Percentiles rank a stretch among this genome's conserved stretches.
These are phyloP conservation scores for Chanos chanos DNA, from an alignment of 2,797 vertebrate genomes.

Conservation along the genomic window DNA sequence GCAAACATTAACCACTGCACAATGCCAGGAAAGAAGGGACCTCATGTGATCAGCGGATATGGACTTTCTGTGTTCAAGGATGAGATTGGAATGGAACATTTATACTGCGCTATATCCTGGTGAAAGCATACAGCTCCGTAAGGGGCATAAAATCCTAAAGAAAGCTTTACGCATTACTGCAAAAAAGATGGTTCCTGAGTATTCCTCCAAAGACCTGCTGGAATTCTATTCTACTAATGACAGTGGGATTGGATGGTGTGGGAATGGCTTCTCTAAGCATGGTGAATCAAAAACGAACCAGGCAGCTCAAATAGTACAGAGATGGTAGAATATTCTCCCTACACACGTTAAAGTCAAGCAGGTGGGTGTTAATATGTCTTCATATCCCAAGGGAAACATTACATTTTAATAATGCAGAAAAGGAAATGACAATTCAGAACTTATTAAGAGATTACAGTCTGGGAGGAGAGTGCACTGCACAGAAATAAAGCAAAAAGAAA, in stretches of 20 bases:
- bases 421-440: neutral
- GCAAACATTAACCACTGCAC: conserved; percentile 15
- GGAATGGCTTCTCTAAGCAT: too few species aligned
- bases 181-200: too few species aligned
- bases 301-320: neutral
- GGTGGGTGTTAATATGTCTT: neutral
- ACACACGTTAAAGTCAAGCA: neutral
- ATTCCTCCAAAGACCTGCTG: too few species aligned
- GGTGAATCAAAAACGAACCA: neutral
- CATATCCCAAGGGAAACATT: neutral
- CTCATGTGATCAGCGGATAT: conserved; percentile 8
- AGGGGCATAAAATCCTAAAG: too few species aligned
- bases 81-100: too few species aligned
- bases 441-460: neutral
- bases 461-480: neutral
- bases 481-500: conserved; percentile 2
- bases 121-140: too few species aligned
- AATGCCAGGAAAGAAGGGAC: conserved; percentile 16
- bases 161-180: too few species aligned
- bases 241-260: too few species aligned
- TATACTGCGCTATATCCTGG: too few species aligned
- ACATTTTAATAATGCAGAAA: conserved; percentile 8
- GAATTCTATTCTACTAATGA: too few species aligned
- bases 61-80: too few species aligned
- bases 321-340: neutral